These are phyloP conservation scores for Plecturocebus donacophilus DNA, from an alignment of 2,113 vertebrate genomes.

Conservation along the genomic window DNA sequence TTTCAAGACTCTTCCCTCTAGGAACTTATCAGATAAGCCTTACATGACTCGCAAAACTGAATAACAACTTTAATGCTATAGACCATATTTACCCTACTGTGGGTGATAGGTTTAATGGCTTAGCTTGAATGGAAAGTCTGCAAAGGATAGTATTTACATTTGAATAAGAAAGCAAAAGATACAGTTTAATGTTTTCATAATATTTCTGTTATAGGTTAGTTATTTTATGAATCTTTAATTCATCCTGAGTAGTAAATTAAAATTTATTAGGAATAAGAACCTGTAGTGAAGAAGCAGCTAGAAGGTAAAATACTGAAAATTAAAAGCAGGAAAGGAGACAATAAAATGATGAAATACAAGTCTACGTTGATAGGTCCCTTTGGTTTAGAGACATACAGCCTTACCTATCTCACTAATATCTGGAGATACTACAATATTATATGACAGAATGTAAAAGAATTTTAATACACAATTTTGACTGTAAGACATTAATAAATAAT, in stretches of 20 bases:
- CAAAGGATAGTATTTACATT: background rate
- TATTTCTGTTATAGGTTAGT: background rate
- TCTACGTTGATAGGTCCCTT: background rate
- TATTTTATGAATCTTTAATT: background rate
- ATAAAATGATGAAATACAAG: background rate
- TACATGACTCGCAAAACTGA: background rate
- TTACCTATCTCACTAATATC: background rate
- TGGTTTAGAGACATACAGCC: background rate
- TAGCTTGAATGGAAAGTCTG: background rate
- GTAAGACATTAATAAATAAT: background rate
- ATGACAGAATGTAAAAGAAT: background rate
- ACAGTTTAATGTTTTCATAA: background rate
- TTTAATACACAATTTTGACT: background rate
- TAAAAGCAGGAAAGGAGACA: background rate
- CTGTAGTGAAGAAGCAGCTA: background rate
- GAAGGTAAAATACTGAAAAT: background rate
- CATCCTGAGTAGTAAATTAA: background rate
- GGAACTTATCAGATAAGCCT: background rate
- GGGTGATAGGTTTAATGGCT: background rate
- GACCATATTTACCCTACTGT: background rate
- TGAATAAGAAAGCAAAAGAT: background rate
- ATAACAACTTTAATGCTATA: background rate
- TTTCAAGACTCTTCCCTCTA: background rate
- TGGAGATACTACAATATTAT: background rate
- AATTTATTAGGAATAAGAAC: background rate